These are phyloP conservation scores for Pteromalus puparum DNA, from an alignment of 1,140 invertebrate genomes.

Conservation along the genomic window DNA sequence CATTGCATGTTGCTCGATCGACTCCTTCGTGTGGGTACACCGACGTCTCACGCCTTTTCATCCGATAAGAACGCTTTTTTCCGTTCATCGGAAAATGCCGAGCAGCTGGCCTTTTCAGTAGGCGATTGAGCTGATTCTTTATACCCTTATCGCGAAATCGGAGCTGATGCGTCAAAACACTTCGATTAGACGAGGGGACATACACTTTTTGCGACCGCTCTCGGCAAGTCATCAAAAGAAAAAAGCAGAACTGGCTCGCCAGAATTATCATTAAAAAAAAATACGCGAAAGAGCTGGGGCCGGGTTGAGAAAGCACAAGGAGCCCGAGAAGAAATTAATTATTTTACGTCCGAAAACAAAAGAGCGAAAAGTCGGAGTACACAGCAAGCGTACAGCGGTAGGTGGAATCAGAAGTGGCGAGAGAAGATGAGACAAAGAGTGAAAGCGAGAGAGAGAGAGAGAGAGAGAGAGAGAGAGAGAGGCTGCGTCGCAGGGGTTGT, in stretches of 20 bases:
- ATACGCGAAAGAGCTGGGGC: neutral
- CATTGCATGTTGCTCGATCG: neutral
- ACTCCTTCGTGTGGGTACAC: neutral
- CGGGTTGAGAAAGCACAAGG: neutral
- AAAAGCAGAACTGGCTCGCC: neutral
- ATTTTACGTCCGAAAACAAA: slow-evolving; percentile 49
- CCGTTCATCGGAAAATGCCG: slow-evolving; percentile 39
- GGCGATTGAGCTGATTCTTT: too few relatives aligned
- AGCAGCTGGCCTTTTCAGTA: too few relatives aligned
- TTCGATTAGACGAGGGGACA: neutral
- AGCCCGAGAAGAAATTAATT: slow-evolving; percentile 47
- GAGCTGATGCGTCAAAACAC: neutral
- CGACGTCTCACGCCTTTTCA: neutral
- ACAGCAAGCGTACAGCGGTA: neutral
- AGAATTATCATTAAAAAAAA: slow-evolving; percentile 49
- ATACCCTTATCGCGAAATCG: too few relatives aligned
- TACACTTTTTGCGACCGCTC: neutral
- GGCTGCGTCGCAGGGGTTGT: slow-evolving; percentile 10
- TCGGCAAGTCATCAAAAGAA: slow-evolving; percentile 44
- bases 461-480: slow-evolving; percentile 19
- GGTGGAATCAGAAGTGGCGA: slow-evolving; percentile 18
- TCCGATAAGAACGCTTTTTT: neutral
- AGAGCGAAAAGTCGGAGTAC: neutral
- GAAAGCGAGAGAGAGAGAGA: neutral
- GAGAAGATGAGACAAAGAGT: slow-evolving; percentile 26